A percentile compares a stretch with the other conserved stretches of the same genome.
phyloP scores from a whole-genome alignment of 2,888 invertebrate species.

The Thecocarcelia acutangulata region DNA sequence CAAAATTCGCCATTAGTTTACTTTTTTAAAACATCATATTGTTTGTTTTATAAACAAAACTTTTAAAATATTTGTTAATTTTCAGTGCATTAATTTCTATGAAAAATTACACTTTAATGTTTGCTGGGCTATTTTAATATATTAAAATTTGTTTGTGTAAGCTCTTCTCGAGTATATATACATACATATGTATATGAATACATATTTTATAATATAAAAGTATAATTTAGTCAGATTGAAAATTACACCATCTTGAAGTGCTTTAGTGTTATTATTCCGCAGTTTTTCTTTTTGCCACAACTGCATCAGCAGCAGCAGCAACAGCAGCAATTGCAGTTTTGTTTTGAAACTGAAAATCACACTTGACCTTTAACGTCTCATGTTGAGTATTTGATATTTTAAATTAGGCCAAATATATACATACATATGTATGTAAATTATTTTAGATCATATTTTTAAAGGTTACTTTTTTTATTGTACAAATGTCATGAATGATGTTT shows the following conservation, averaged over 20 bases:
- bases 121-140: too few relatives aligned
- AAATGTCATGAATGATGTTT: slow-evolving; percentile 32
- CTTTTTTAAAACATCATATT: too few relatives aligned
- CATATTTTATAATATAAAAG: not conserved
- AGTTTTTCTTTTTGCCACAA: slow-evolving; percentile 16
- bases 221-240: slow-evolving; percentile 29
- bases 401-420: slow-evolving; percentile 62
- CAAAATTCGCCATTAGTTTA: too few relatives aligned
- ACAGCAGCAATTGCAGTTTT: slow-evolving; percentile 25
- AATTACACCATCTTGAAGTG: slow-evolving; percentile 9
- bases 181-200: not conserved
- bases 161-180: not conserved
- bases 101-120: too few relatives aligned
- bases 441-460: slow-evolving; percentile 38
- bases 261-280: not conserved
- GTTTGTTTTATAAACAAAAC: too few relatives aligned
- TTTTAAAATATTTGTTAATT: too few relatives aligned
- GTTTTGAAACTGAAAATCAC: slow-evolving; percentile 49
- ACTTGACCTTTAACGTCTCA: slow-evolving; percentile 67
- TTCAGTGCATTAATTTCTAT: too few relatives aligned
- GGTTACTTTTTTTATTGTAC: slow-evolving; percentile 29
- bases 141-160: too few relatives aligned
- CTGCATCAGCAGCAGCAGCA: slow-evolving; percentile 13
- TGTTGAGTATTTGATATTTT: slow-evolving; percentile 62
- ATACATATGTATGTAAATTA: slow-evolving; percentile 6